These are phyloP conservation scores for Zhengitettix transpicula DNA, from an alignment of 2,888 invertebrate genomes.

Conservation along the genomic window DNA sequence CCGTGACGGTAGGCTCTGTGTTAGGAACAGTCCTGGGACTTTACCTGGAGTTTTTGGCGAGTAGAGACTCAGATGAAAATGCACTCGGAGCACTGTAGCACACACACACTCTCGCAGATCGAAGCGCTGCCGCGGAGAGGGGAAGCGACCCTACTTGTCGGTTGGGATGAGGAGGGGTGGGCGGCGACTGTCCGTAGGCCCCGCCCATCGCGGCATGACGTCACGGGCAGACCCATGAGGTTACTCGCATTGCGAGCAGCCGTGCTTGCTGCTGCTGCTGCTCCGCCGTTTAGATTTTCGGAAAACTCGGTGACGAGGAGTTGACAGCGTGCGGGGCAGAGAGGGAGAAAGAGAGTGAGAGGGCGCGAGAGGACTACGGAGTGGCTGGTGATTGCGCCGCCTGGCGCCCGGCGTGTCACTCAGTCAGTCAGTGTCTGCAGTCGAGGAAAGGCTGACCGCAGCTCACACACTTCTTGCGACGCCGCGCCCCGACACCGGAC, in stretches of 20 bases:
- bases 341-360: neutral
- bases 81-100: neutral
- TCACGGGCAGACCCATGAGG: slow-evolving; percentile 12
- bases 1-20: too few relatives aligned
- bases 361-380: neutral
- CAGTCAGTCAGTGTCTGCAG: neutral
- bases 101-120: neutral
- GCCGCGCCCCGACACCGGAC: neutral
- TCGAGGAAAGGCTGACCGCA: neutral
- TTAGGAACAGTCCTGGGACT: too few relatives aligned
- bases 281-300: neutral
- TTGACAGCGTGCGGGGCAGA: neutral
- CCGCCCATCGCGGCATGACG: slow-evolving; percentile 12
- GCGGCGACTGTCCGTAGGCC: slow-evolving; percentile 2
- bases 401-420: neutral
- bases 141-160: neutral
- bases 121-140: neutral
- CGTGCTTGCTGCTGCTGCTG: slow-evolving; percentile 3
- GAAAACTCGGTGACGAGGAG: neutral
- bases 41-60: too few relatives aligned
- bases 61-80: neutral
- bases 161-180: slow-evolving; percentile 3
- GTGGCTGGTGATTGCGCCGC: neutral
- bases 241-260: slow-evolving; percentile 9
- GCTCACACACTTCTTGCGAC: neutral